Percentiles rank a stretch among this genome's conserved stretches.
Evolutionary conservation across 1,140 invertebrate species (phyloP).

Genomic region (Scaptodrosophila lebanonensis): DNA sequence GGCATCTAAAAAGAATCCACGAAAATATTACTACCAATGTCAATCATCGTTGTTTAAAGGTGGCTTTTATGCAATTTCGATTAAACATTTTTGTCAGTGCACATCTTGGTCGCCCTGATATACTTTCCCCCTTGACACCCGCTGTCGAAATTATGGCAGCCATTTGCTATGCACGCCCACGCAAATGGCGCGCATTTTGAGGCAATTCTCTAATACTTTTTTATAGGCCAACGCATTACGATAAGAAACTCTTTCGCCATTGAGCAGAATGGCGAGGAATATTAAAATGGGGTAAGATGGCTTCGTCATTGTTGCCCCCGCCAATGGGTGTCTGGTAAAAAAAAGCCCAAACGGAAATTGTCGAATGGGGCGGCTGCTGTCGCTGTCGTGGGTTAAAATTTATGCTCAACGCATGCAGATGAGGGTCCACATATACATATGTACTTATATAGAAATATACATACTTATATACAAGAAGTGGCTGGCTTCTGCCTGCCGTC

Average conservation of each 20-base stretch:
- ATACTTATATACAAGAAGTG: too few relatives aligned
- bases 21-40: too few relatives aligned
- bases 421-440: slow-evolving; percentile 6
- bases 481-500: too few relatives aligned
- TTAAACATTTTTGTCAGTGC: slow-evolving; percentile 17
- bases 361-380: slow-evolving; percentile 39
- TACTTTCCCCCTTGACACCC: background rate
- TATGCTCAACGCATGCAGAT: slow-evolving; percentile 50
- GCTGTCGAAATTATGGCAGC: slow-evolving; percentile 25
- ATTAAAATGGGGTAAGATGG: slow-evolving; percentile 16
- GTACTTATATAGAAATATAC: background rate
- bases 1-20: too few relatives aligned
- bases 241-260: slow-evolving; percentile 51
- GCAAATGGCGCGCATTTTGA: background rate
- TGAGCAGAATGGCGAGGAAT: slow-evolving; percentile 12
- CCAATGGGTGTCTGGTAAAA: slow-evolving; percentile 1
- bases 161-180: slow-evolving; percentile 32
- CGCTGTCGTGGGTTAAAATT: slow-evolving; percentile 43
- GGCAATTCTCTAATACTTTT: slow-evolving; percentile 39
- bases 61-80: too few relatives aligned
- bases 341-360: slow-evolving; percentile 24
- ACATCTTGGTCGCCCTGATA: background rate
- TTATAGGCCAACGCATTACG: slow-evolving; percentile 29
- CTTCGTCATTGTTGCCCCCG: background rate
- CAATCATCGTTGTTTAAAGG: too few relatives aligned